phyloP scores from a whole-genome alignment of 2,888 invertebrate genomes.

The Stenotaenia linearis region DNA sequence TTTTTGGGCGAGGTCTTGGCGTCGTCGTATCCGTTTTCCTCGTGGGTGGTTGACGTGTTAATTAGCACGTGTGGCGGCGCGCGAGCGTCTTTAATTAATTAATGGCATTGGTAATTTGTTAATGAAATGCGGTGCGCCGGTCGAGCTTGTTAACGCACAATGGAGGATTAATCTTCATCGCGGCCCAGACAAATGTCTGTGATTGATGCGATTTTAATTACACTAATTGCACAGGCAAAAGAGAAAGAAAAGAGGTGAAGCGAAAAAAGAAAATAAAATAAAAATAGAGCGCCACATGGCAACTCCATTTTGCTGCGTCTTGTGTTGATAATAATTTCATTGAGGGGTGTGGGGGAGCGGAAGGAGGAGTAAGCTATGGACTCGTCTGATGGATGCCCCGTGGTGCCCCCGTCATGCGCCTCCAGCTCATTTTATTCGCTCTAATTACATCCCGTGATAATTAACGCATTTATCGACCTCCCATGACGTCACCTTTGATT shows the following conservation, averaged over 20 bases:
- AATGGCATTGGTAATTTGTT: conserved; percentile 34
- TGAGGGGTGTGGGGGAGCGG: background rate
- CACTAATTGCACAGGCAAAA: conserved; percentile 29
- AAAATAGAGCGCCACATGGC: background rate
- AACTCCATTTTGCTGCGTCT: background rate
- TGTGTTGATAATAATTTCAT: background rate
- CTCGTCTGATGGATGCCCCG: background rate
- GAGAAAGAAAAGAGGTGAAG: background rate
- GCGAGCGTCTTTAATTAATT: conserved; percentile 31
- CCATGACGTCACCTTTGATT: background rate
- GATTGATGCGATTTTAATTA: conserved; percentile 34
- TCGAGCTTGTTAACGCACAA: conserved; percentile 30
- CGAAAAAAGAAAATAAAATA: background rate
- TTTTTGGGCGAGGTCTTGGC: background rate
- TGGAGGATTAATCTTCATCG: conserved; percentile 33
- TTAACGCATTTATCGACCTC: background rate
- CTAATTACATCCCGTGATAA: background rate
- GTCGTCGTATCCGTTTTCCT: background rate
- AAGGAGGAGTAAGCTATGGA: background rate
- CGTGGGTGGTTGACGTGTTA: conserved; percentile 27
- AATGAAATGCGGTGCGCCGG: conserved; percentile 31
- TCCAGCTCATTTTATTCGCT: background rate
- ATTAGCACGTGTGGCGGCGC: conserved; percentile 29
- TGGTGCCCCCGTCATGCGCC: background rate
- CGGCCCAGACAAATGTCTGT: conserved; percentile 19